Conservation (phyloP, 2,888 invertebrate species). For the Chorisops tibialis region DNA sequence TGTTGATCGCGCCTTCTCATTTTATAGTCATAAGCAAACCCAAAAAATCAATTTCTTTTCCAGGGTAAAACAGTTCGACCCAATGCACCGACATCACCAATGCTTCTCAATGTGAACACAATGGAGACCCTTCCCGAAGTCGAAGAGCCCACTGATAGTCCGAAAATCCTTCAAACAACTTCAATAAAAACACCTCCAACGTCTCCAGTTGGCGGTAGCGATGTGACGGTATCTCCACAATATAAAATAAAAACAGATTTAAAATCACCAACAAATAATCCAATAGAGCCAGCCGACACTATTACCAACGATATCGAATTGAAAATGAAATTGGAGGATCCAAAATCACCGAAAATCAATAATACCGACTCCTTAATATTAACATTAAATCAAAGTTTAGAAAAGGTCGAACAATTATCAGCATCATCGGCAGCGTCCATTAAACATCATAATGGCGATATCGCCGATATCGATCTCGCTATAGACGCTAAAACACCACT, state of each 20-base stretch:
- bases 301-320: neutral
- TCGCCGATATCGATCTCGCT: conserved; percentile 30
- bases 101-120: conserved; percentile 36
- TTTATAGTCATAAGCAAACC: neutral
- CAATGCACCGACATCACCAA: conserved; percentile 35
- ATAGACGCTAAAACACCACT: conserved; percentile 35
- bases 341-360: conserved; percentile 38
- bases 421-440: neutral
- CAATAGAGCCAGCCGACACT: neutral
- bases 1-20: conserved; percentile 39
- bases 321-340: conserved; percentile 42
- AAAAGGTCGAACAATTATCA: conserved; percentile 26
- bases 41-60: neutral
- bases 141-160: conserved; percentile 50
- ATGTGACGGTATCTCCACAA: neutral
- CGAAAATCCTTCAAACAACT: conserved; percentile 31
- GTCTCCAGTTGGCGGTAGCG: neutral
- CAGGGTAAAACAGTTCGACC: conserved; percentile 31
- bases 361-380: conserved; percentile 26
- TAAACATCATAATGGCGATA: conserved; percentile 25
- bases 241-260: neutral
- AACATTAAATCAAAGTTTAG: conserved; percentile 21
- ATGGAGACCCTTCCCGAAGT: conserved; percentile 53
- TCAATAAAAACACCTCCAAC: neutral
- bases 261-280: neutral